A percentile compares a stretch with the other conserved stretches of the same genome.
Conservation (phyloP, 2,888 invertebrate genomes). For the Leucoptera coffeella region DNA sequence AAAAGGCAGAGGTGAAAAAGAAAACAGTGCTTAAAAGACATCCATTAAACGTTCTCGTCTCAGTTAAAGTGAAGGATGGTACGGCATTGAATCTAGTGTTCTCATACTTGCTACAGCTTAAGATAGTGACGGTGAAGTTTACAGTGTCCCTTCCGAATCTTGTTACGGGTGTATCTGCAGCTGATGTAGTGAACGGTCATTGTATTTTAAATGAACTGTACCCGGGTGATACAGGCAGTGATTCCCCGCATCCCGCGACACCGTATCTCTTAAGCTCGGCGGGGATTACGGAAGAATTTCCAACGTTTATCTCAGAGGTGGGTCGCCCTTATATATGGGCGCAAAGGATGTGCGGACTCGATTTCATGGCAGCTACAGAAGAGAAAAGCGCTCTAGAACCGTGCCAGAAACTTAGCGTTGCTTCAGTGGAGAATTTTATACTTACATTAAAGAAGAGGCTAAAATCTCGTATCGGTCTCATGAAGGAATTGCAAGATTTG, state of each 20-base stretch:
- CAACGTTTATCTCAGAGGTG: slow-evolving; percentile 45
- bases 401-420: slow-evolving; percentile 38
- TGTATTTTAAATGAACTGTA: slow-evolving; percentile 73
- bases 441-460: slow-evolving; percentile 68
- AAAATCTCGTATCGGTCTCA: slow-evolving; percentile 67
- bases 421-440: slow-evolving; percentile 71
- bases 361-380: slow-evolving; percentile 56
- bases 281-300: slow-evolving; percentile 33
- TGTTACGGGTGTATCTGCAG: slow-evolving; percentile 52
- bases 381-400: slow-evolving; percentile 23
- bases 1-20: slow-evolving; percentile 63
- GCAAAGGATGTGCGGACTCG: slow-evolving; percentile 82
- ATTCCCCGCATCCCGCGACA: slow-evolving; percentile 80
- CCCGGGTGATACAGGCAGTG: slow-evolving; percentile 67
- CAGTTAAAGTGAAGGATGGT: slow-evolving; percentile 59
- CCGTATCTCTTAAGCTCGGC: slow-evolving; percentile 57
- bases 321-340: slow-evolving; percentile 90
- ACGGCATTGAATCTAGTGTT: slow-evolving; percentile 62
- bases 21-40: slow-evolving; percentile 63
- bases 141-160: slow-evolving; percentile 49
- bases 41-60: slow-evolving; percentile 63
- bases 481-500: slow-evolving; percentile 66
- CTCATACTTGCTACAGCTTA: slow-evolving; percentile 62
- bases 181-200: slow-evolving; percentile 67
- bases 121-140: slow-evolving; percentile 68